These are phyloP conservation scores for Itoplectis maculator DNA, from an alignment of 2,888 invertebrate species.

Conservation along the genomic window DNA sequence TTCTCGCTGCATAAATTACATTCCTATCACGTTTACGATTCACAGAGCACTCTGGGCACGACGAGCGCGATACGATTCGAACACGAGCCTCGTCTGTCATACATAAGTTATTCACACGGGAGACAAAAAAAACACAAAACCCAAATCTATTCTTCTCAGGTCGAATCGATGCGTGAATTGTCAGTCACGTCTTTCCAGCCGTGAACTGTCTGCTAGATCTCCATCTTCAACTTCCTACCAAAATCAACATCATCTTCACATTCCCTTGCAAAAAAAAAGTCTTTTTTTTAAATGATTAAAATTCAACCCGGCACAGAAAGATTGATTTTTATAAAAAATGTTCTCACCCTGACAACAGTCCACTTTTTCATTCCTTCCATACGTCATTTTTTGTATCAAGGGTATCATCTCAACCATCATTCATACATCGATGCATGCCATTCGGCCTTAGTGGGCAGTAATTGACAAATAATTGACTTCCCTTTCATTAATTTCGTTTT, in stretches of 20 bases:
- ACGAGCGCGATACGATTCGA: constrained; percentile 63
- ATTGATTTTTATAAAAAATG: neutral
- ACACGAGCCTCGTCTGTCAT: constrained; percentile 62
- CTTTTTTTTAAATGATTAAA: no score
- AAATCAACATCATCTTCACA: constrained; percentile 20
- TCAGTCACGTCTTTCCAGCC: constrained; percentile 32
- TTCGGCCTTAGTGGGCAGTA: constrained; percentile 6
- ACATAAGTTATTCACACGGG: constrained; percentile 60
- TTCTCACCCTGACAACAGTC: neutral
- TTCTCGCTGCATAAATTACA: constrained; percentile 70
- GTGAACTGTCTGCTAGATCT: constrained; percentile 18
- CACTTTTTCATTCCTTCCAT: neutral
- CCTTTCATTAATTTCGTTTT: constrained; percentile 9
- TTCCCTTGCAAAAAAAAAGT: constrained; percentile 26
- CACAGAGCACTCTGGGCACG: constrained; percentile 53
- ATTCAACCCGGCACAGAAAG: no score
- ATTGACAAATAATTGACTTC: neutral
- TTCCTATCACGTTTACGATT: constrained; percentile 69
- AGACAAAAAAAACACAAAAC: constrained; percentile 29
- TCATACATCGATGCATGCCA: constrained; percentile 51
- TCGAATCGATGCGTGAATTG: constrained; percentile 46
- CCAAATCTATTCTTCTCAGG: constrained; percentile 54
- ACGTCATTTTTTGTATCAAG: constrained; percentile 8
- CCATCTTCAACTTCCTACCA: constrained; percentile 25
- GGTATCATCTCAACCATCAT: constrained; percentile 38